Evolutionary conservation across 1,140 invertebrate genomes (phyloP).

Genomic region (Paraescarpia echinospica): DNA sequence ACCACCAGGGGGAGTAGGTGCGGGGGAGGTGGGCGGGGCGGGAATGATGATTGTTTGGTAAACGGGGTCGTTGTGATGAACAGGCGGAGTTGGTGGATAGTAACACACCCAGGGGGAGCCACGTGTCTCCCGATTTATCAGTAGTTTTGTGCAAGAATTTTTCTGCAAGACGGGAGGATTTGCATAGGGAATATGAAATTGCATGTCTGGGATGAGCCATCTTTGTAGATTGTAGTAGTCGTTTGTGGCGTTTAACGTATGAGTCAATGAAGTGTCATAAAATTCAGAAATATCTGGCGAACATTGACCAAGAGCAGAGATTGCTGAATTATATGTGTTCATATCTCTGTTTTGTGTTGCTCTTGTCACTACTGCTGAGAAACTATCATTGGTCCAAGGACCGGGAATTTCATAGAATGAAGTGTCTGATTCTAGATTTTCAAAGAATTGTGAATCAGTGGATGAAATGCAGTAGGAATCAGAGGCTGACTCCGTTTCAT

Average conservation of each 20-base stretch:
- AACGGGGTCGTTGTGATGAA: neutral
- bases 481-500: neutral
- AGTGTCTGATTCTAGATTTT: neutral
- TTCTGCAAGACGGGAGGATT: neutral
- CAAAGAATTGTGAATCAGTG: neutral
- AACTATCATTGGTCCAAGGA: neutral
- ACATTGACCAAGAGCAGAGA: neutral
- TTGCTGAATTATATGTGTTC: neutral
- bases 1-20: neutral
- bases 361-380: neutral
- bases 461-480: neutral
- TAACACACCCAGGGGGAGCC: slow-evolving; percentile 10
- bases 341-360: slow-evolving; percentile 7
- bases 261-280: neutral
- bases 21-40: neutral
- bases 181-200: neutral
- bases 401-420: neutral
- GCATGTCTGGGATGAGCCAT: neutral
- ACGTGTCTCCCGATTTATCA: neutral
- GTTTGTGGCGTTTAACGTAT: neutral
- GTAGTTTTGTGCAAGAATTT: neutral
- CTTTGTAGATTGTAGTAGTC: slow-evolving; percentile 5
- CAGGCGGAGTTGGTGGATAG: slow-evolving; percentile 14
- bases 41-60: slow-evolving; percentile 16
- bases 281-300: neutral